phyloP scores from a whole-genome alignment of 92 coral and sea anemone species.

The Ricordea florida region DNA sequence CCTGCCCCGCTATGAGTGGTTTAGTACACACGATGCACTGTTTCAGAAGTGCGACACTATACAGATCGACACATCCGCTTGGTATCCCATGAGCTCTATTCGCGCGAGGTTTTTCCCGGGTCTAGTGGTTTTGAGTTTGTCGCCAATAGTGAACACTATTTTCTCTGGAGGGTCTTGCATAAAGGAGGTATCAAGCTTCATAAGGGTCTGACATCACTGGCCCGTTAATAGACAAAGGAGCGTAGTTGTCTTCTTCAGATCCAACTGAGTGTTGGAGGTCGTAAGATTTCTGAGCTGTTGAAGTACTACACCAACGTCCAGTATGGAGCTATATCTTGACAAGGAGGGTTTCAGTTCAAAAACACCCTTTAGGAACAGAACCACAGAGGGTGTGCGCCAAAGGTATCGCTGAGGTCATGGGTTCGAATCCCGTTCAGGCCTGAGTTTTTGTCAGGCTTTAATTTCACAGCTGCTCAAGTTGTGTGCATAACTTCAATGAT shows the following conservation, averaged over 20 bases:
- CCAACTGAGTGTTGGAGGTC: slow-evolving; percentile 13
- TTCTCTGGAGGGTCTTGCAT: slow-evolving; percentile 30
- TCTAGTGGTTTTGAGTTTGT: slow-evolving; percentile 37
- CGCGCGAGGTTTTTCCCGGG: slow-evolving; percentile 51
- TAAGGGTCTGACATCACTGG: slow-evolving; percentile 44
- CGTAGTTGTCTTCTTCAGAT: slow-evolving; percentile 26
- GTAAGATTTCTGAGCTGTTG: slow-evolving; percentile 11
- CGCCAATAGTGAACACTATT: slow-evolving; percentile 27
- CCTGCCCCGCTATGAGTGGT: slow-evolving; percentile 10
- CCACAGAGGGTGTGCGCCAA: slow-evolving; percentile 31
- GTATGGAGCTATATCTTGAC: slow-evolving; percentile 26
- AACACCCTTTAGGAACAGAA: slow-evolving; percentile 25
- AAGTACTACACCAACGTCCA: slow-evolving; percentile 43
- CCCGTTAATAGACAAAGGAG: slow-evolving; percentile 44
- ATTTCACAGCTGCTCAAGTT: no score
- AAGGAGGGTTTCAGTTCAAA: slow-evolving; percentile 25
- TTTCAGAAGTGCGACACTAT: slow-evolving; percentile 10
- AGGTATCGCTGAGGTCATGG: no score
- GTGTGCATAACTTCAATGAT: no score
- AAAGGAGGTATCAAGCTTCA: slow-evolving; percentile 10
- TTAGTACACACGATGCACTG: slow-evolving; percentile 19
- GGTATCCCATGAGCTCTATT: slow-evolving; percentile 6
- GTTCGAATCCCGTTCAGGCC: no score
- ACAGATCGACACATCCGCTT: slow-evolving; percentile 1
- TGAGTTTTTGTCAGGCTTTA: no score